These are phyloP conservation scores for Epizoanthus rinbou DNA, from an alignment of 92 coral and sea anemone genomes.

Conservation along the genomic window DNA sequence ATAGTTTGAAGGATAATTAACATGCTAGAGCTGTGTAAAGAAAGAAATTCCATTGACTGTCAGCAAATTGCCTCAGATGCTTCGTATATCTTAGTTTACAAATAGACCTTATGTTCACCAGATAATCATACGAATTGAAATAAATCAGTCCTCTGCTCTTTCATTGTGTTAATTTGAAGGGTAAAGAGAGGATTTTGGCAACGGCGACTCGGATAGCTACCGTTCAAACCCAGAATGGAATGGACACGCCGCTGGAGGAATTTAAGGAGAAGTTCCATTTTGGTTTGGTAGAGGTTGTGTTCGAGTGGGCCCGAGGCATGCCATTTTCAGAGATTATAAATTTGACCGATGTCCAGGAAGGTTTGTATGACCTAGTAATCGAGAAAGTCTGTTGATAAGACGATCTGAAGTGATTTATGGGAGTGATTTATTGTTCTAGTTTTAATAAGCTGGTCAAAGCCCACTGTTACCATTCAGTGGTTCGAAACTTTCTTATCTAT, in stretches of 20 bases:
- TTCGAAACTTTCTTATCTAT: too few relatives aligned
- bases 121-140: neutral
- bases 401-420: neutral
- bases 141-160: too few relatives aligned
- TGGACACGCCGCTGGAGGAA: conserved; percentile 75
- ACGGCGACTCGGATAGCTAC: conserved; percentile 75
- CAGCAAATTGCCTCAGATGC: too few relatives aligned
- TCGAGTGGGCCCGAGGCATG: conserved; percentile 96
- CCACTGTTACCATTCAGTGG: too few relatives aligned
- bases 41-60: too few relatives aligned
- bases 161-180: conserved; percentile 50
- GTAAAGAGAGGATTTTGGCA: conserved; percentile 73
- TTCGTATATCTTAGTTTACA: too few relatives aligned
- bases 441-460: too few relatives aligned
- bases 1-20: too few relatives aligned
- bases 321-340: conserved; percentile 92
- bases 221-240: conserved; percentile 78
- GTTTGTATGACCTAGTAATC: conserved; percentile 38
- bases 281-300: conserved; percentile 92
- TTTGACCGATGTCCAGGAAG: conserved; percentile 97
- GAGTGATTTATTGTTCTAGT: too few relatives aligned
- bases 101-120: too few relatives aligned
- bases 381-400: neutral
- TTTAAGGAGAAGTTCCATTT: conserved; percentile 81
- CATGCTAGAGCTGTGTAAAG: too few relatives aligned